Evolutionary conservation across 1,140 invertebrate species (phyloP), one percentile per base, ranked within the genome.

Genomic region (Zaprionus vittiger): DNA sequence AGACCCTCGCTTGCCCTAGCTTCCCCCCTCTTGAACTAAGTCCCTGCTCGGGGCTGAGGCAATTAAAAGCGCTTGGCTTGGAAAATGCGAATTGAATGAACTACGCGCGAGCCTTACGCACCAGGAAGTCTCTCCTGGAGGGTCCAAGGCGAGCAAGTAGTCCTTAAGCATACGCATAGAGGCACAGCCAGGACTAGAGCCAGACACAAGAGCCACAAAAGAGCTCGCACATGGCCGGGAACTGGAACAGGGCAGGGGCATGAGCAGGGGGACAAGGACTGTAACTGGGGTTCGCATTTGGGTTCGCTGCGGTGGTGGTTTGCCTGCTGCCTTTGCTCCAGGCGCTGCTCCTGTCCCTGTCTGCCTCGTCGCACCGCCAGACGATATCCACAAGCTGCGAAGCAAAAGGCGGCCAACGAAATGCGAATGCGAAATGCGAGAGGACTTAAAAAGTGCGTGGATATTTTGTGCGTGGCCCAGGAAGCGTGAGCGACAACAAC

Each of bases 81-180:
- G 85, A 81, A 85, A 75, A 91, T 90, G 74, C 75, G 81, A 91
- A 90, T 90, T 90, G 85, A 90, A 90, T 90, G 86, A 91, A 91
- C 77, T 78, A 70, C 70, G 47, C 47, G 47, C 20, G 74, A 34
- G 9, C 70, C 84, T 90, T 90, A 90, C 85, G 85, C 85, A 85
- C 81, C 86, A 82, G 81, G 86, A 90, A 90, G 85, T 90, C 82
- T 71, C 68, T 72, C 68, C 55, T 54, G 34, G n/a, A 31, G 44
- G 20, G 2, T 22, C 38, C 55, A 62, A 67, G 59, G 37, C 66
- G 70, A 75, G 57, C 74, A 38, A 67, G 69, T 72, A 67, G 69
- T 72, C 73, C 76, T 79, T 75, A 64, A 75, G 72, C 65, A 75
- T 79, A 79, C 47, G 65, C 70, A 60, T 41, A 73, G 55, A 61